Percentiles rank a stretch among this genome's conserved stretches.
These are phyloP conservation scores for Bothrops alternatus DNA, from an alignment of 2,797 vertebrate species.

Conservation along the genomic window DNA sequence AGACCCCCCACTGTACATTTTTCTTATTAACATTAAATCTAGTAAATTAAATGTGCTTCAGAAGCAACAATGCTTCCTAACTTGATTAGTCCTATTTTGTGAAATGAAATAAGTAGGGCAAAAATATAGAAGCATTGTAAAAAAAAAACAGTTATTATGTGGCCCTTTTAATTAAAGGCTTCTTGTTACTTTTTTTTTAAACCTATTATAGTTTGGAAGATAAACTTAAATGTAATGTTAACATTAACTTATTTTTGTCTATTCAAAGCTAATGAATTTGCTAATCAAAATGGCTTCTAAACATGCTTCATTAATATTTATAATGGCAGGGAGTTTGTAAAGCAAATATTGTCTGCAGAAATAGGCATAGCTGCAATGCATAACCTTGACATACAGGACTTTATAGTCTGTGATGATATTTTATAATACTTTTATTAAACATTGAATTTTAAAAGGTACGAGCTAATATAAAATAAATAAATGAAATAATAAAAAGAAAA, in stretches of 20 bases:
- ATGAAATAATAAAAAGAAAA: background rate
- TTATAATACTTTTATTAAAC: background rate
- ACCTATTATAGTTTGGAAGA: constrained; percentile 26
- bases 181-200: constrained; percentile 27
- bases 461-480: background rate
- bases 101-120: background rate
- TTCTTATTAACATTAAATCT: background rate
- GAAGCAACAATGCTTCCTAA: constrained; percentile 33
- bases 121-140: constrained; percentile 32
- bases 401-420: background rate
- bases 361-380: background rate
- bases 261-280: constrained; percentile 37
- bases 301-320: constrained; percentile 46
- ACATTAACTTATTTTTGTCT: constrained; percentile 45
- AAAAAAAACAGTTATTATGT: constrained; percentile 24
- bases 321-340: constrained; percentile 22
- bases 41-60: constrained; percentile 17
- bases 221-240: constrained; percentile 45
- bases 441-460: background rate
- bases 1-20: background rate
- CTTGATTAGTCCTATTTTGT: constrained; percentile 31
- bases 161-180: constrained; percentile 21
- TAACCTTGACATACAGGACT: background rate
- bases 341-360: constrained; percentile 33
- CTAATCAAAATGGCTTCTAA: constrained; percentile 48